phyloP scores from a whole-genome alignment of 2,888 invertebrate genomes.

The Cheilosia pagana region DNA sequence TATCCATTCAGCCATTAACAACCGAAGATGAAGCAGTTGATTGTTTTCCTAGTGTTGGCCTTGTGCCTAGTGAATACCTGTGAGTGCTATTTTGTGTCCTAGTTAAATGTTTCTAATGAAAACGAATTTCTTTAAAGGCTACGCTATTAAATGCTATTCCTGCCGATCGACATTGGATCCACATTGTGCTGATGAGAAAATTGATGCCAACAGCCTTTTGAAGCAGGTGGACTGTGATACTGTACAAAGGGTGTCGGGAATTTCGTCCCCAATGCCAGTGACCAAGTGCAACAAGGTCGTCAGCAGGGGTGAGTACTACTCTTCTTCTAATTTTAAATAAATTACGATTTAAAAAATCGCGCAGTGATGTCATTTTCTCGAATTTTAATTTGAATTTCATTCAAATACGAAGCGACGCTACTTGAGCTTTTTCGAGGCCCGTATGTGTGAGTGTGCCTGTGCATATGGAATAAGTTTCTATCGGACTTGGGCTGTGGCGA shows the following conservation, averaged over 20 bases:
- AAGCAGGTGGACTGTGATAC: constrained; percentile 80
- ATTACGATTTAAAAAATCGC: neutral
- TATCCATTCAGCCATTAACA: constrained; percentile 33
- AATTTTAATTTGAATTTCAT: constrained; percentile 16
- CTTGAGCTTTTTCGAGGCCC: constrained; percentile 2
- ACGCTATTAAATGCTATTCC: constrained; percentile 81
- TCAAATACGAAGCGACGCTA: neutral
- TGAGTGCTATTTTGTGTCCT: constrained; percentile 76
- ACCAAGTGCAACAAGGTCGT: constrained; percentile 82
- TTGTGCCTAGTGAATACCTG: constrained; percentile 80
- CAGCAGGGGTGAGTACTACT: constrained; percentile 76
- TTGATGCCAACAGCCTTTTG: constrained; percentile 78
- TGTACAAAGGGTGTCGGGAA: constrained; percentile 76
- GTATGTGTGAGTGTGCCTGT: constrained; percentile 2
- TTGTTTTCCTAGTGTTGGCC: constrained; percentile 78
- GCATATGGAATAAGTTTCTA: constrained; percentile 5
- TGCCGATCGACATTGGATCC: constrained; percentile 81
- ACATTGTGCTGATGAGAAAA: constrained; percentile 79
- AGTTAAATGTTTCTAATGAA: neutral
- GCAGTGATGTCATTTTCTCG: constrained; percentile 58
- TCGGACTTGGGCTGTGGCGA: constrained; percentile 32
- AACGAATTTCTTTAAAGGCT: constrained; percentile 75
- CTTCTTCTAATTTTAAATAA: neutral
- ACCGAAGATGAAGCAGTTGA: constrained; percentile 78
- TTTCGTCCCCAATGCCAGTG: constrained; percentile 80